phyloP scores from a whole-genome alignment of 2,888 invertebrate species.

The Trypoxylon attenuatum region DNA sequence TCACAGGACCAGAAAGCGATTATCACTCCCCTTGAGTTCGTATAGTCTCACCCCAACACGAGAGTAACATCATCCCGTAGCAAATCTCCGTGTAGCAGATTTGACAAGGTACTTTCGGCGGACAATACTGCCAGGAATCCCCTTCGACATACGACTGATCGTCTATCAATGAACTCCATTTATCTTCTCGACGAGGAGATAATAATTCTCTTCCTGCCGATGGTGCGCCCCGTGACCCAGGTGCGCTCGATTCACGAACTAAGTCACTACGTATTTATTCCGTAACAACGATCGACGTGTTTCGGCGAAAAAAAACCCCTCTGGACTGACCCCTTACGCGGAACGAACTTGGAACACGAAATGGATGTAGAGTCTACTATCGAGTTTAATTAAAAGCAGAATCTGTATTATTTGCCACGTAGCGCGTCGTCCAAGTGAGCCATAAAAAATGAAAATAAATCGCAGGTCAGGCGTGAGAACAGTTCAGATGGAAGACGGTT shows the following conservation, averaged over 20 bases:
- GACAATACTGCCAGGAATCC: constrained; percentile 39
- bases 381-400: too few relatives aligned
- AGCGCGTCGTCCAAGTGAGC: too few relatives aligned
- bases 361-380: too few relatives aligned
- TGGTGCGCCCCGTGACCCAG: constrained; percentile 31
- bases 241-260: constrained; percentile 26
- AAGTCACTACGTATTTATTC: constrained; percentile 7
- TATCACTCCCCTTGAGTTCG: constrained; percentile 45
- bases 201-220: constrained; percentile 48
- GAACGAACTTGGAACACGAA: not conserved
- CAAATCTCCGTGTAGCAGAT: constrained; percentile 69
- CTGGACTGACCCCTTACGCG: not conserved
- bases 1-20: constrained; percentile 43
- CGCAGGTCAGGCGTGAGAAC: too few relatives aligned
- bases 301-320: not conserved
- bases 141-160: constrained; percentile 58
- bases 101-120: constrained; percentile 64
- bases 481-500: too few relatives aligned
- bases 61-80: constrained; percentile 59
- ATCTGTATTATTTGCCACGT: too few relatives aligned
- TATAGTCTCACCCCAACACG: constrained; percentile 43
- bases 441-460: too few relatives aligned
- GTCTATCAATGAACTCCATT: constrained; percentile 66
- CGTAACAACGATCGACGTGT: not conserved
- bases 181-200: constrained; percentile 60